These are phyloP conservation scores for Helicolenus hilgendorfi DNA, from an alignment of 2,797 vertebrate genomes.

Conservation along the genomic window DNA sequence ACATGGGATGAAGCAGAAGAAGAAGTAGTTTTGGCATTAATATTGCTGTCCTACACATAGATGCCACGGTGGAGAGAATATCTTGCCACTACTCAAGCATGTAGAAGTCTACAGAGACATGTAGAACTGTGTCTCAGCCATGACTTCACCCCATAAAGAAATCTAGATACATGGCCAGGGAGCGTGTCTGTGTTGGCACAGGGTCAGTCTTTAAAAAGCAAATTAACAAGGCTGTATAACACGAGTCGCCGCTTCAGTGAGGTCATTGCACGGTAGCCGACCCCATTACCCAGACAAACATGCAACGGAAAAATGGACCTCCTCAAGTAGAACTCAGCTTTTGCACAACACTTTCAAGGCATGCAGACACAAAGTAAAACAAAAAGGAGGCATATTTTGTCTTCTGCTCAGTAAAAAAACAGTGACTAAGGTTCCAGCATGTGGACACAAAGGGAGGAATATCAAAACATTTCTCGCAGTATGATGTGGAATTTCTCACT, in stretches of 20 bases:
- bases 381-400: neutral
- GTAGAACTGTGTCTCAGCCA: conserved; percentile 2
- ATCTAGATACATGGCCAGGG: neutral
- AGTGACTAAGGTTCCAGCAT: conserved; percentile 20
- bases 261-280: neutral
- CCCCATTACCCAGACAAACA: neutral
- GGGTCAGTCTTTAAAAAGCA: conserved; percentile 28
- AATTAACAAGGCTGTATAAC: conserved; percentile 50
- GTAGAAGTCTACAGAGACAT: neutral
- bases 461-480: conserved; percentile 63
- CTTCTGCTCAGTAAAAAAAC: conserved; percentile 8
- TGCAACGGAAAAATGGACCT: neutral
- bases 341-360: neutral
- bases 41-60: neutral
- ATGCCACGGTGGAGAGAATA: neutral
- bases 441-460: conserved; percentile 46
- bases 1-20: neutral
- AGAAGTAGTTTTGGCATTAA: neutral
- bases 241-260: neutral
- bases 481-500: conserved; percentile 85
- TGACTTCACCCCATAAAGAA: conserved; percentile 24
- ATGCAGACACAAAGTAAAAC: neutral
- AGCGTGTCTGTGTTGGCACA: conserved; percentile 21
- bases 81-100: neutral
- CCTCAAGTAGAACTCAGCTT: neutral